phyloP scores from a whole-genome alignment of 2,113 vertebrate species.

The Tyto alba region DNA sequence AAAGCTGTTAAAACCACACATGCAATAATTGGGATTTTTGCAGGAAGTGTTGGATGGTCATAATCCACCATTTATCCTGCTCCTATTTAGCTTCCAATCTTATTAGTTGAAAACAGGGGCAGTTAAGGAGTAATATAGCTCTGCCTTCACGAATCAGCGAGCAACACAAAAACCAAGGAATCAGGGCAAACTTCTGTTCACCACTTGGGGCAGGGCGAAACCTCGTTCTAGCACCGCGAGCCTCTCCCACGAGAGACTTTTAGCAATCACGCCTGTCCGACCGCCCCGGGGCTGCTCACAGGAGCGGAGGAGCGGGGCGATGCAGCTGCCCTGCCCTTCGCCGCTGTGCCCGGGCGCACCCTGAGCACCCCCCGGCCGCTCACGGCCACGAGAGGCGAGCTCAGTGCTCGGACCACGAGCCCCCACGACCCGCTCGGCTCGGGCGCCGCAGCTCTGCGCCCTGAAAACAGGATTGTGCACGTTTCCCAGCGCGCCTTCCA shows the following conservation, averaged over 20 bases:
- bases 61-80: neutral
- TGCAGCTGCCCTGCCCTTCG: neutral
- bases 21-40: neutral
- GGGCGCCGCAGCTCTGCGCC: neutral
- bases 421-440: too few species aligned
- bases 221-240: fast-evolving
- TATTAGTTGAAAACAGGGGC: neutral
- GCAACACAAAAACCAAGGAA: neutral
- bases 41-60: neutral
- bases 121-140: neutral
- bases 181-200: neutral
- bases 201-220: neutral
- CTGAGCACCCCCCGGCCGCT: neutral
- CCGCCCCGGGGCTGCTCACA: fast-evolving
- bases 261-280: fast-evolving
- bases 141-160: neutral
- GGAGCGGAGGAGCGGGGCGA: fast-evolving
- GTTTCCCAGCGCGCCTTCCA: neutral
- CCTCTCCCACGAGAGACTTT: neutral
- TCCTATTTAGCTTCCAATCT: neutral
- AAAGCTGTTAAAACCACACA: neutral
- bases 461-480: fast-evolving
- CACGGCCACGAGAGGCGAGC: neutral
- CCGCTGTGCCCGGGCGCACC: too few species aligned
- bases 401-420: fast-evolving